Evolutionary conservation across 2,113 vertebrate species (phyloP).

Genomic region (Propithecus coquereli): DNA sequence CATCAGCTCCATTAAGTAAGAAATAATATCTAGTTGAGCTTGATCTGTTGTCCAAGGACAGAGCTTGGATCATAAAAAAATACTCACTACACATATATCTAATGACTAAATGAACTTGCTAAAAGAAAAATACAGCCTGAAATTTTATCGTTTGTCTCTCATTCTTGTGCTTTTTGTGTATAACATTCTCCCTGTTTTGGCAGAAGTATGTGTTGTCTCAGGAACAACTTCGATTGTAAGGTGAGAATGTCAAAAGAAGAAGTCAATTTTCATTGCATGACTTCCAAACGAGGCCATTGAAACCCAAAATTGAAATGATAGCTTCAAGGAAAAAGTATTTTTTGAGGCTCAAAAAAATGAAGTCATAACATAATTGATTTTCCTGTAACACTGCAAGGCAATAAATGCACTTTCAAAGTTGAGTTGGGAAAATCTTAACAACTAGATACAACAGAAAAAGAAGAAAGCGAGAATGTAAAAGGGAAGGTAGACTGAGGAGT

Average conservation of each 20-base stretch:
- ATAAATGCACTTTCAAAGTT: background rate
- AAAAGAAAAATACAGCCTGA: background rate
- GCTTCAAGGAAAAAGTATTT: conserved; percentile 10
- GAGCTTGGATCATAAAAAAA: background rate
- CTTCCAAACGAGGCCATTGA: background rate
- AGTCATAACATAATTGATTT: conserved; percentile 39
- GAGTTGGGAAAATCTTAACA: conserved; percentile 27
- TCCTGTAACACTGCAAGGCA: background rate
- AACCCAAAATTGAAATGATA: background rate
- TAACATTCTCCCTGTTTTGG: background rate
- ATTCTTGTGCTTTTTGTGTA: background rate
- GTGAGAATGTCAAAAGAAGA: background rate
- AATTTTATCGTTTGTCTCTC: background rate
- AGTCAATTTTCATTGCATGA: background rate
- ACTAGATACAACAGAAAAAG: background rate
- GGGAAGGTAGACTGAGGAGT: background rate
- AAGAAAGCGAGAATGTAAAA: background rate
- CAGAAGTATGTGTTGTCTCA: background rate
- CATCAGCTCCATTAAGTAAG: background rate
- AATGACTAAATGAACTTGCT: background rate
- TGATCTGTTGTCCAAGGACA: background rate
- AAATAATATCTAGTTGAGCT: background rate
- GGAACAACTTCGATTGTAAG: conserved; percentile 1
- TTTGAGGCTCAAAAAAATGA: conserved; percentile 28
- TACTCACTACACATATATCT: background rate